phyloP scores from a whole-genome alignment of 1,140 invertebrate genomes.

The Eumaeus atala region DNA sequence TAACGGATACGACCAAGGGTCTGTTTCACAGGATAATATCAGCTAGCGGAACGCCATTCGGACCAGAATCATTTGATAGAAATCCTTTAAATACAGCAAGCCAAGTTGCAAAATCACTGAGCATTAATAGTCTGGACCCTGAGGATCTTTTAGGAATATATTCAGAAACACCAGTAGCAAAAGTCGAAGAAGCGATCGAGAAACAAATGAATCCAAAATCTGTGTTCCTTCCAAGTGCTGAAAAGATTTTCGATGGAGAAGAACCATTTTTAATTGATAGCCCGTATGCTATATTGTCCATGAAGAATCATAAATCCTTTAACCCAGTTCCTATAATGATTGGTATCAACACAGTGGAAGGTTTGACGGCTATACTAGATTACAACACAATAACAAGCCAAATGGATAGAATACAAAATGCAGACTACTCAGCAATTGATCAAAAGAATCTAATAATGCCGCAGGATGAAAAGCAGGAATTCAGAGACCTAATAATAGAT shows the following conservation, averaged over 20 bases:
- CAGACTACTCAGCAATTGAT: slow-evolving; percentile 51
- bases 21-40: slow-evolving; percentile 75
- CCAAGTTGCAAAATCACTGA: slow-evolving; percentile 54
- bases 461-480: slow-evolving; percentile 39
- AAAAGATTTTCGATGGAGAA: slow-evolving; percentile 57
- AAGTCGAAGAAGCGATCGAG: slow-evolving; percentile 53
- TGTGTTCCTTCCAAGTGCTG: slow-evolving; percentile 68
- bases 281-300: slow-evolving; percentile 63
- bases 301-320: slow-evolving; percentile 26
- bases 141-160: slow-evolving; percentile 47
- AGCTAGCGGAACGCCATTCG: slow-evolving; percentile 48
- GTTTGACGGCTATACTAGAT: slow-evolving; percentile 49
- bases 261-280: slow-evolving; percentile 68
- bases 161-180: slow-evolving; percentile 32
- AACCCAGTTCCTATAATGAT: slow-evolving; percentile 69
- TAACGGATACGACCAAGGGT: slow-evolving; percentile 76
- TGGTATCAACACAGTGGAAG: slow-evolving; percentile 65
- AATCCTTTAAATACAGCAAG: slow-evolving; percentile 47
- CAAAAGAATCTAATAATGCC: slow-evolving; percentile 41
- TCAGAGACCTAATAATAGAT: slow-evolving; percentile 41
- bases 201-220: slow-evolving; percentile 60
- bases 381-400: slow-evolving; percentile 58
- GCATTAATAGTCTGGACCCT: slow-evolving; percentile 38
- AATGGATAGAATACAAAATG: slow-evolving; percentile 59
- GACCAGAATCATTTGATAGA: slow-evolving; percentile 49